Percentiles rank a stretch among this genome's conserved stretches.
These are phyloP conservation scores for Lasioglossum calceatum DNA, from an alignment of 2,888 invertebrate species.

Conservation along the genomic window DNA sequence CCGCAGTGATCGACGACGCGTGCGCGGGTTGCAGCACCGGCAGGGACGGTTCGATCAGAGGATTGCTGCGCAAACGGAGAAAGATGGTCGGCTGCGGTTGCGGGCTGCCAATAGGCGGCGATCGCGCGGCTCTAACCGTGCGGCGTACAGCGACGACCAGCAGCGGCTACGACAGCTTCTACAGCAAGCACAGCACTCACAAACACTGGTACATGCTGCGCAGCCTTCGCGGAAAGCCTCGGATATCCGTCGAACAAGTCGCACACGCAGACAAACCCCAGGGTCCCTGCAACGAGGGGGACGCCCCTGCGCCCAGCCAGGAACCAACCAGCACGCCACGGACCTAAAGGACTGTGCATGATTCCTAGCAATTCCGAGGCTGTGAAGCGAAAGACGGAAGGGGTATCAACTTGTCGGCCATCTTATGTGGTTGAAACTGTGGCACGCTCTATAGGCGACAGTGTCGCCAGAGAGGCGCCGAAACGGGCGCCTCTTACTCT, in stretches of 20 bases:
- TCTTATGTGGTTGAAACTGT: too few relatives aligned
- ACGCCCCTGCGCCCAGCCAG: constrained; percentile 8
- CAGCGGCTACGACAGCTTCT: constrained; percentile 81
- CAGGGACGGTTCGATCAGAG: constrained; percentile 27
- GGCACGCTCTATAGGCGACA: too few relatives aligned
- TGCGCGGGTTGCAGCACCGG: constrained; percentile 69
- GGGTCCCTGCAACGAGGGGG: constrained; percentile 25
- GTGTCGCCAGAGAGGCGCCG: too few relatives aligned
- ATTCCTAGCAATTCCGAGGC: too few relatives aligned
- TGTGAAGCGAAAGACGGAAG: too few relatives aligned
- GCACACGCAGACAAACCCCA: constrained; percentile 16
- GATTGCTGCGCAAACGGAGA: constrained; percentile 50
- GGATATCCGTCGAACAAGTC: not conserved
- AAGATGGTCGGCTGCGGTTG: constrained; percentile 60
- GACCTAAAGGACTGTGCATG: too few relatives aligned
- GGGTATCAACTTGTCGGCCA: too few relatives aligned
- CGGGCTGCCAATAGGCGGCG: constrained; percentile 50
- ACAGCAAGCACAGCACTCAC: constrained; percentile 78
- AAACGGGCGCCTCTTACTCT: too few relatives aligned
- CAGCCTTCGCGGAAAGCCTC: constrained; percentile 40
- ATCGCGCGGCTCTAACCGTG: constrained; percentile 58
- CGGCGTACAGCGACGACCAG: constrained; percentile 75
- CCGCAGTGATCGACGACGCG: constrained; percentile 66
- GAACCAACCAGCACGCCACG: too few relatives aligned
- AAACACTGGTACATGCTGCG: constrained; percentile 79